Evolutionary conservation across 2,797 vertebrate genomes (phyloP), one percentile per base, ranked within the genome.

Genomic region (Pogonophryne albipinna): DNA sequence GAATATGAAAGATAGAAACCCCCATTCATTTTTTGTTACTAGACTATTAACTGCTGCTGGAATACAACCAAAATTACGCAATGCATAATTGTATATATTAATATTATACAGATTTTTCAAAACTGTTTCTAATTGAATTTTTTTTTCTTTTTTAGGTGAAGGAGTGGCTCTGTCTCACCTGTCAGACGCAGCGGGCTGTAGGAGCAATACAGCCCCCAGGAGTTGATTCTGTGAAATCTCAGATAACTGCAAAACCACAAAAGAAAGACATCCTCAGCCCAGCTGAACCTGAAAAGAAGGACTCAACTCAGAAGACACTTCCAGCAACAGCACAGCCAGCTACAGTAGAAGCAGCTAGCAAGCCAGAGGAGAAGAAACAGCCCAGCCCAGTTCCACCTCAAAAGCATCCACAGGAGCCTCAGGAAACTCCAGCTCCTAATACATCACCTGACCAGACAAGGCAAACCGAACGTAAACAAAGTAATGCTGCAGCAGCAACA

Each of bases 141-240:
- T 65, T 34, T 55, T 11, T 17, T 17, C n/a, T 44, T 0, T 64
- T 55, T 86, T 87, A 95, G 94, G 84, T 74, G 19, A 94, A 92
- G 74, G 93, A 95, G 58, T 96, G 95, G 98, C 95, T 99, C 68
- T 99, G 97, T 93, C 96, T 99, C 70, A 99, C 96, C 84, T 99
- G 98, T 85, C 98, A 99, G 93, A 34, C 31, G n/a, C n/a, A n/a
- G n/a, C n/a, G n/a, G n/a, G n/a, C n/a, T n/a, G 31, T 97, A 19
- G 93, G 78, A 70, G 93, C 34, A 64, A 93, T 94, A 64, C 94
- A 96, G 56, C 75, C 94, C 59, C 79, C 86, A 66, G 85, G 80
- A 72, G 65, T 74, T 55, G 69, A 69, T 1, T 85, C 88, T 75
- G 71, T 91, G 3, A 94, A 89, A 10, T 83, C 94, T 64, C 89